phyloP scores from a whole-genome alignment of 2,888 invertebrate genomes.

The Lochmaea crataegi region DNA sequence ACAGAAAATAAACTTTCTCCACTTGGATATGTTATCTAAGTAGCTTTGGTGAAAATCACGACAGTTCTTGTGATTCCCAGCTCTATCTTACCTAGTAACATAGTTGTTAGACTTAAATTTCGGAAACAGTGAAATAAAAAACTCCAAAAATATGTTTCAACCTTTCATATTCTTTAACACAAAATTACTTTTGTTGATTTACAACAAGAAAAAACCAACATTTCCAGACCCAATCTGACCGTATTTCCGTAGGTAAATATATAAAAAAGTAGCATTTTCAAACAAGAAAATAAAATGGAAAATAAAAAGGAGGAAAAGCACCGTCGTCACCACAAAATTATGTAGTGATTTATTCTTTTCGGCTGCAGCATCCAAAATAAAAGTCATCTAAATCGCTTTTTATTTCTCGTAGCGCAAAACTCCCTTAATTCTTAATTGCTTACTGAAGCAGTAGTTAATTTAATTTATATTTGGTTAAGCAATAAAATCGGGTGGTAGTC shows the following conservation, averaged over 20 bases:
- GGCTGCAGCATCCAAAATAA: slow-evolving; percentile 59
- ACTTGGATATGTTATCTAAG: too few relatives aligned
- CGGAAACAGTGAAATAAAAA: too few relatives aligned
- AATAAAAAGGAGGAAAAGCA: slow-evolving; percentile 45
- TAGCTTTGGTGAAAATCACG: too few relatives aligned
- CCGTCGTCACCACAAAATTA: slow-evolving; percentile 51
- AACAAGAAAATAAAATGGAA: slow-evolving; percentile 44
- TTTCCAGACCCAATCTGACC: slow-evolving; percentile 13
- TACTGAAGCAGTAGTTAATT: slow-evolving; percentile 67
- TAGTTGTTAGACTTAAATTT: too few relatives aligned
- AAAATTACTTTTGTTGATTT: not conserved
- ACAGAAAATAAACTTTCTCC: too few relatives aligned
- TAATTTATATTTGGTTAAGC: slow-evolving; percentile 66
- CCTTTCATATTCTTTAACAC: too few relatives aligned
- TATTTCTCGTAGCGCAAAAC: slow-evolving; percentile 62
- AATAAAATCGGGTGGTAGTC: slow-evolving; percentile 64
- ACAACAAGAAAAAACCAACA: not conserved
- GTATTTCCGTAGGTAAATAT: slow-evolving; percentile 36
- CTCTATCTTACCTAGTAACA: too few relatives aligned
- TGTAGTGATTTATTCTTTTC: slow-evolving; percentile 54
- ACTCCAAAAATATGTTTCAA: too few relatives aligned
- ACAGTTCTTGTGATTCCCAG: too few relatives aligned
- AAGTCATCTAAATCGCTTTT: slow-evolving; percentile 64
- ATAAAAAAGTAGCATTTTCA: slow-evolving; percentile 33
- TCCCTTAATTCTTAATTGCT: slow-evolving; percentile 66